Evolutionary conservation across 2,888 invertebrate genomes (phyloP).

Genomic region (Anorthoa munda): DNA sequence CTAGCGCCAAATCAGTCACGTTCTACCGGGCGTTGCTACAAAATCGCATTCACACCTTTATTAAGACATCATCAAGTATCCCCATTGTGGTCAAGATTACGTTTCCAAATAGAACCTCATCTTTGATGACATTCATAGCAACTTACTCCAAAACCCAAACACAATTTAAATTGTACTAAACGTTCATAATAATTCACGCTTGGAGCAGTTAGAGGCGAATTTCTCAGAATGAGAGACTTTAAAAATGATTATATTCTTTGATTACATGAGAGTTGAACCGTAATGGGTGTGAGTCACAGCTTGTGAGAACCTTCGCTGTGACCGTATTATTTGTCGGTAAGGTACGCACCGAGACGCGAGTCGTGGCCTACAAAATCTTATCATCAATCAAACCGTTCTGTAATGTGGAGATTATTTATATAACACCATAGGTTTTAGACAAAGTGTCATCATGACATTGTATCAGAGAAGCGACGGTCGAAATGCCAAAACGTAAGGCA

Average conservation of each 20-base stretch:
- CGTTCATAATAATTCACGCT: conserved; percentile 69
- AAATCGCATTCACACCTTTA: conserved; percentile 79
- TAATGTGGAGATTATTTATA: conserved; percentile 13
- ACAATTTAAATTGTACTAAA: conserved; percentile 65
- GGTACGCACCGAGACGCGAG: conserved; percentile 5
- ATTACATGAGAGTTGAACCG: conserved; percentile 64
- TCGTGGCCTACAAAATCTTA: conserved; percentile 34
- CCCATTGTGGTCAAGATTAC: conserved; percentile 84
- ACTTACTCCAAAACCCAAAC: conserved; percentile 56
- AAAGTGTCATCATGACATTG: no score
- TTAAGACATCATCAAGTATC: conserved; percentile 75
- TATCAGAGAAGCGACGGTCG: no score
- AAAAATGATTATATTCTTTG: conserved; percentile 70
- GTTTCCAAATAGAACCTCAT: conserved; percentile 73
- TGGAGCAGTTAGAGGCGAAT: conserved; percentile 66
- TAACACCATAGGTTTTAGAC: not conserved
- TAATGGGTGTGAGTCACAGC: conserved; percentile 72
- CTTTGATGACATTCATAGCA: conserved; percentile 72
- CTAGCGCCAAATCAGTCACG: conserved; percentile 80
- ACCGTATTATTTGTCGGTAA: conserved; percentile 33
- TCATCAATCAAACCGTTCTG: conserved; percentile 26
- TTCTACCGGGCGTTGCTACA: conserved; percentile 70
- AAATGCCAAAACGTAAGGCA: no score
- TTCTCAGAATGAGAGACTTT: conserved; percentile 73
- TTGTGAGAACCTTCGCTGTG: conserved; percentile 67